These are phyloP conservation scores for Haliaeetus leucogaster DNA, from an alignment of 2,113 vertebrate species.

Conservation along the genomic window DNA sequence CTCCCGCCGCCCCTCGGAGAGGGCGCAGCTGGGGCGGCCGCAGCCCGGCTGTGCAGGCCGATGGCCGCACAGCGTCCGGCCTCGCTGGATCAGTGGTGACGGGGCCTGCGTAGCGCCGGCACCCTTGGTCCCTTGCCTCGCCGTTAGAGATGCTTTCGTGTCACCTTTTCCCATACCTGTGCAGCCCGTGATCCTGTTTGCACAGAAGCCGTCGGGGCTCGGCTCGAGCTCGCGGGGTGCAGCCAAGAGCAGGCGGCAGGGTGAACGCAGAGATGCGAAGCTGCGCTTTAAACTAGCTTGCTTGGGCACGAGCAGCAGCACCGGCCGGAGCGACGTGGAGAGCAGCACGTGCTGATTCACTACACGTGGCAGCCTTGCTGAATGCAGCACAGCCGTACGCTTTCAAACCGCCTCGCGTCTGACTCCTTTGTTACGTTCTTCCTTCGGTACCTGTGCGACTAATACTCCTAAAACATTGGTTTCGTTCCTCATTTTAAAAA, in stretches of 20 bases:
- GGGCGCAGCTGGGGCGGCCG: neutral
- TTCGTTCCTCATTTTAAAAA: neutral
- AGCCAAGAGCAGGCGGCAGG: neutral
- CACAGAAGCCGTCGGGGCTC: too few species aligned
- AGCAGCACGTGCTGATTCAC: neutral
- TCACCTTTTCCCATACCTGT: rapidly evolving
- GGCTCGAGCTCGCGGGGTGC: neutral
- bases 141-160: rapidly evolving
- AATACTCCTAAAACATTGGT: neutral
- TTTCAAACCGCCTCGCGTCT: neutral
- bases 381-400: neutral
- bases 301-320: neutral
- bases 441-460: neutral
- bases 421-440: neutral
- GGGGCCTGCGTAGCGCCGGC: rapidly evolving
- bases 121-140: neutral
- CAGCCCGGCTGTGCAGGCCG: neutral
- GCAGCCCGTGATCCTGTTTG: neutral
- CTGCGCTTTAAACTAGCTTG: neutral
- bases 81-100: rapidly evolving
- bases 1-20: neutral
- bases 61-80: rapidly evolving
- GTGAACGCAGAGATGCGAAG: neutral
- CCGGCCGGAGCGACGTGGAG: rapidly evolving
- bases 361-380: rapidly evolving